A percentile compares a stretch with the other conserved stretches of the same genome.
Conservation (phyloP, 2,888 invertebrate genomes). For the Muschampia plurimacula region DNA sequence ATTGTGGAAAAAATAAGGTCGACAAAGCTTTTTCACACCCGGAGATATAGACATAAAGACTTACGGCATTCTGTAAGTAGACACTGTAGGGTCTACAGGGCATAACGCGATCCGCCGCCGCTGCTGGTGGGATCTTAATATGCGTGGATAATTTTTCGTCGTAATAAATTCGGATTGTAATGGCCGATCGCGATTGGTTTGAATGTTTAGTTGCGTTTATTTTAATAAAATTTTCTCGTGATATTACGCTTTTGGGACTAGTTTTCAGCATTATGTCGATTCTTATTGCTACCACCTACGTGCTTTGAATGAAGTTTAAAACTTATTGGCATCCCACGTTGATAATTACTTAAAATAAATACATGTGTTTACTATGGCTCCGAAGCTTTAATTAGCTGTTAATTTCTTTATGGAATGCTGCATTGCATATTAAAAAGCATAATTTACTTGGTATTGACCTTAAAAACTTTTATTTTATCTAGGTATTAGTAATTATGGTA, state of each 20-base stretch:
- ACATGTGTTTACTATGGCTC: slow-evolving; percentile 59
- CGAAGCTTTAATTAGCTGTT: slow-evolving; percentile 54
- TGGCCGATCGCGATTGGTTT: slow-evolving; percentile 76
- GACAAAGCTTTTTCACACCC: slow-evolving; percentile 81
- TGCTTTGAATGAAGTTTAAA: slow-evolving; percentile 54
- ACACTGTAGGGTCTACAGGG: slow-evolving; percentile 59
- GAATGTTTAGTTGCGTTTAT: slow-evolving; percentile 72
- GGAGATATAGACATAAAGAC: slow-evolving; percentile 70
- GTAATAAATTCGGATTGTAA: slow-evolving; percentile 84
- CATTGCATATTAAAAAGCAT: neutral
- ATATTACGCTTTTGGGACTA: slow-evolving; percentile 62
- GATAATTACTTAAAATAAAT: slow-evolving; percentile 64
- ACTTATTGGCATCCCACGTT: slow-evolving; percentile 62
- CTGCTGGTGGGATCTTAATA: slow-evolving; percentile 68
- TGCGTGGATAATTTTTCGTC: slow-evolving; percentile 82
- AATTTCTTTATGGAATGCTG: slow-evolving; percentile 20
- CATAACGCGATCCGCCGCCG: slow-evolving; percentile 45
- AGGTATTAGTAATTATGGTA: neutral
- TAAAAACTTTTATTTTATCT: neutral
- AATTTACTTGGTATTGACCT: neutral
- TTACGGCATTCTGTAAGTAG: slow-evolving; percentile 58
- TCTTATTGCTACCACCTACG: slow-evolving; percentile 70
- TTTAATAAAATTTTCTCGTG: slow-evolving; percentile 65
- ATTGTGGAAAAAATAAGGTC: slow-evolving; percentile 78
- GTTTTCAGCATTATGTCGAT: slow-evolving; percentile 64